Conservation (phyloP, 2,113 vertebrate genomes). For the Thalassarche chlororhynchos region DNA sequence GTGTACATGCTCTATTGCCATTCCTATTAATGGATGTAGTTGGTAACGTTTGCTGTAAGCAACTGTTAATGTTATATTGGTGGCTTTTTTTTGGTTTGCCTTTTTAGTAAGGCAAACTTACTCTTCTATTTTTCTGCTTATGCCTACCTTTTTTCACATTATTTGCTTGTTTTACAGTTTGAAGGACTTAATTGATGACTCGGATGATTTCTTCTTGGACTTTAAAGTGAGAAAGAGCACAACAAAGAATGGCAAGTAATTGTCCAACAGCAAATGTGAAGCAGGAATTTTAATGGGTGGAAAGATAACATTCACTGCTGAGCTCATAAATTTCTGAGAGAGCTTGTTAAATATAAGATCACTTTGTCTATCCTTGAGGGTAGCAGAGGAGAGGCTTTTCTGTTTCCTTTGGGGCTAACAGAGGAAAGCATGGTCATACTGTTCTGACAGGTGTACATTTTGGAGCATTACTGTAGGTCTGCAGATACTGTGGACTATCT, state of each 20-base stretch:
- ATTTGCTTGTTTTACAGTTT: not conserved
- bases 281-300: not conserved
- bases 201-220: not conserved
- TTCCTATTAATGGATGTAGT: not conserved
- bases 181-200: slow-evolving; percentile 21
- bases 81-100: not conserved
- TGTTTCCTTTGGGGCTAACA: not conserved
- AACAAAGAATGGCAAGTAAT: slow-evolving; percentile 2
- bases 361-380: not conserved
- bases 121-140: not conserved
- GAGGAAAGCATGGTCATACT: not conserved
- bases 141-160: not conserved
- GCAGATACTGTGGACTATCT: not conserved
- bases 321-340: not conserved
- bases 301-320: not conserved
- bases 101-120: not conserved
- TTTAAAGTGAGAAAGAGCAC: not conserved
- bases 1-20: rapidly evolving
- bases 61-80: not conserved
- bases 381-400: not conserved
- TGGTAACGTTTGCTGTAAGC: not conserved
- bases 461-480: not conserved
- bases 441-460: not conserved
- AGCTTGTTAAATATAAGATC: not conserved
- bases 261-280: not conserved